These are phyloP conservation scores for Varecia variegata DNA, from an alignment of 2,797 vertebrate genomes.

Conservation along the genomic window DNA sequence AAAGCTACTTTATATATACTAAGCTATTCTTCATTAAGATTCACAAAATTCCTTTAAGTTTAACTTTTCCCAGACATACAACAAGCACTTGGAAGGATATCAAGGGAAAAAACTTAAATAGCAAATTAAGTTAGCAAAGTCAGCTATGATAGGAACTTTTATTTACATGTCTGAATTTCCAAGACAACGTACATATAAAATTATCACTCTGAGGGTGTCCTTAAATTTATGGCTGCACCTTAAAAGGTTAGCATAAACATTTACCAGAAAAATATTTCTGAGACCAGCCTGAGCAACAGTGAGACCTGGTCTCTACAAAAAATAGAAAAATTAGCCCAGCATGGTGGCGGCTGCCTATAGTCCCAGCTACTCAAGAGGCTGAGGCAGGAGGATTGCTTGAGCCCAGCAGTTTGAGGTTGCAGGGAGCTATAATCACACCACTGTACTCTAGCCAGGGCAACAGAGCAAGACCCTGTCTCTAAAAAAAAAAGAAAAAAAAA, in stretches of 20 bases:
- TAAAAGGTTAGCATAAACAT: slow-evolving; percentile 28
- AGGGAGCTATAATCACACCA: not conserved
- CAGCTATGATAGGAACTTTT: slow-evolving; percentile 37
- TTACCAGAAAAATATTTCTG: not conserved
- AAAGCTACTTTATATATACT: slow-evolving; percentile 51
- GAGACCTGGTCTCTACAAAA: not conserved
- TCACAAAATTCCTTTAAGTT: slow-evolving; percentile 56
- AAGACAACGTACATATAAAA: slow-evolving; percentile 51
- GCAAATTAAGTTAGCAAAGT: slow-evolving; percentile 64
- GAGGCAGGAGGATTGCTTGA: not conserved
- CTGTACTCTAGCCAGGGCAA: not conserved
- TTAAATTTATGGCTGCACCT: slow-evolving; percentile 32
- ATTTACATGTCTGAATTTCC: slow-evolving; percentile 42
- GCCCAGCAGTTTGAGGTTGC: not conserved
- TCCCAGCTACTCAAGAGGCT: not conserved
- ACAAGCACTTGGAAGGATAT: slow-evolving; percentile 59
- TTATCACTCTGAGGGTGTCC: not conserved
- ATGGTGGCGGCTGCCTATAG: not conserved
- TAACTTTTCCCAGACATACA: slow-evolving; percentile 61
- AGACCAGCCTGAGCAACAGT: not conserved
- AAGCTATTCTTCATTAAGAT: slow-evolving; percentile 55
- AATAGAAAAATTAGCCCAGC: not conserved
- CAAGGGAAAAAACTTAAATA: slow-evolving; percentile 31
- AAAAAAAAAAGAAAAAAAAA: no score
- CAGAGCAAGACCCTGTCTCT: not conserved